Evolutionary conservation across 2,113 vertebrate species (phyloP).

Genomic region (Gracilinanus agilis): DNA sequence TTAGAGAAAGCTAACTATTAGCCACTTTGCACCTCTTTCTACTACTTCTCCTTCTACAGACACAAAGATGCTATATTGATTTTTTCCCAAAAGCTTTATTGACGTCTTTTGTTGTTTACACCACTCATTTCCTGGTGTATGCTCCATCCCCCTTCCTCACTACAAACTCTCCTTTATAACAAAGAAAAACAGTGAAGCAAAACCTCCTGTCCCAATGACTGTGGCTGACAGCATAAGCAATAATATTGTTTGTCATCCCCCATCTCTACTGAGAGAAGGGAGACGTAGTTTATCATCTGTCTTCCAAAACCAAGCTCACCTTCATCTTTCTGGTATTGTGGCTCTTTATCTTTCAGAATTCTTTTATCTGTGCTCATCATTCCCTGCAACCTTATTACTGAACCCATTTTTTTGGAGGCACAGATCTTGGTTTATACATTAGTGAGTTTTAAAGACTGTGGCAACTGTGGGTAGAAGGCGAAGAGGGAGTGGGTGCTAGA

Average conservation of each 20-base stretch:
- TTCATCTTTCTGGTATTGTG: neutral
- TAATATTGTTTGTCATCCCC: neutral
- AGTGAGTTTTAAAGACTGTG: neutral
- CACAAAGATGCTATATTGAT: constrained; percentile 1
- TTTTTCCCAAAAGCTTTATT: neutral
- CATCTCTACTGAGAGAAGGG: neutral
- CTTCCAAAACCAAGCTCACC: neutral
- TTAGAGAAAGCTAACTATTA: constrained; percentile 2
- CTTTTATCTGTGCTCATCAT: neutral
- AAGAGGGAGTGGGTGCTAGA: neutral
- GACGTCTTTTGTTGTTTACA: neutral
- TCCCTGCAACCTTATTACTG: neutral
- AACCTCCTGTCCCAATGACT: neutral
- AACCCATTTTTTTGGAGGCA: neutral
- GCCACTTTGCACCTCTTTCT: neutral
- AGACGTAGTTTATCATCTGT: neutral
- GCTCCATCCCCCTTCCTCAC: neutral
- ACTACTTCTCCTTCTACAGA: neutral
- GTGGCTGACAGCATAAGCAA: neutral
- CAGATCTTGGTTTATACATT: neutral
- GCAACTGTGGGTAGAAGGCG: neutral
- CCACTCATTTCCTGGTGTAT: neutral
- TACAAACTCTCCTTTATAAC: neutral
- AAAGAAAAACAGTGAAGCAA: neutral
- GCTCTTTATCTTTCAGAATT: neutral